These are phyloP conservation scores for Moxostoma hubbsi DNA, from an alignment of 2,797 vertebrate species.

Conservation along the genomic window DNA sequence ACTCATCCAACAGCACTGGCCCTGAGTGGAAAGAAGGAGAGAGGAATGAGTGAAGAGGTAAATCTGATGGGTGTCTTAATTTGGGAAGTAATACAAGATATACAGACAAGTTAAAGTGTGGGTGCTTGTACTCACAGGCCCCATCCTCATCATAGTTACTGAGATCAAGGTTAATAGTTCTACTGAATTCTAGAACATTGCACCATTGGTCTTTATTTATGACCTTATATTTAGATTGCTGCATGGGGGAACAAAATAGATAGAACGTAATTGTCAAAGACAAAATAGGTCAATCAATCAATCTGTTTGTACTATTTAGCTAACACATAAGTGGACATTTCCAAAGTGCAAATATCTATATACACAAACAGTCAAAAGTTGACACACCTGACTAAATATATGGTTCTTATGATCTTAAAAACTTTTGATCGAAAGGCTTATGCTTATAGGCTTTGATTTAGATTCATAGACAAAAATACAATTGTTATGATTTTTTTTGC, in stretches of 20 bases:
- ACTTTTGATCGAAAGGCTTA: not conserved
- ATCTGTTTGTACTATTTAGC: not conserved
- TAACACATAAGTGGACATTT: not conserved
- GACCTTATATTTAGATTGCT: slow-evolving; percentile 99
- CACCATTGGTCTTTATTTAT: slow-evolving; percentile 99
- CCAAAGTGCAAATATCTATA: not conserved
- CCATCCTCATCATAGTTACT: slow-evolving; percentile 99
- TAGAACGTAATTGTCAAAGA: slow-evolving; percentile 4
- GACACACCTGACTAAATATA: not conserved
- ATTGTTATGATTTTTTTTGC: too few species aligned
- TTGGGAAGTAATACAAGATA: not conserved
- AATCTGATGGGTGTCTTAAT: not conserved
- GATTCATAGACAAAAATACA: too few species aligned
- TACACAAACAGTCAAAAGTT: slow-evolving; percentile 13
- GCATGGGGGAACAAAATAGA: slow-evolving; percentile 63
- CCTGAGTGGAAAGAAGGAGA: slow-evolving; percentile 75
- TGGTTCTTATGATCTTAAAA: not conserved
- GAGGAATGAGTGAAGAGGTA: slow-evolving; percentile 40
- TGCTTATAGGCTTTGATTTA: not conserved
- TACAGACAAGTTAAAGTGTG: not conserved
- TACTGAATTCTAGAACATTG: slow-evolving; percentile 99
- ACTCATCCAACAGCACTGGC: slow-evolving; percentile 99
- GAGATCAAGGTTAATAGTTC: slow-evolving; percentile 98
- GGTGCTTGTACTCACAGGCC: slow-evolving; percentile 86
- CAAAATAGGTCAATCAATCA: not conserved